Percentiles rank a stretch among this genome's conserved stretches.
phyloP scores from a whole-genome alignment of 2,888 invertebrate species.

The Drosophila pegasa region DNA sequence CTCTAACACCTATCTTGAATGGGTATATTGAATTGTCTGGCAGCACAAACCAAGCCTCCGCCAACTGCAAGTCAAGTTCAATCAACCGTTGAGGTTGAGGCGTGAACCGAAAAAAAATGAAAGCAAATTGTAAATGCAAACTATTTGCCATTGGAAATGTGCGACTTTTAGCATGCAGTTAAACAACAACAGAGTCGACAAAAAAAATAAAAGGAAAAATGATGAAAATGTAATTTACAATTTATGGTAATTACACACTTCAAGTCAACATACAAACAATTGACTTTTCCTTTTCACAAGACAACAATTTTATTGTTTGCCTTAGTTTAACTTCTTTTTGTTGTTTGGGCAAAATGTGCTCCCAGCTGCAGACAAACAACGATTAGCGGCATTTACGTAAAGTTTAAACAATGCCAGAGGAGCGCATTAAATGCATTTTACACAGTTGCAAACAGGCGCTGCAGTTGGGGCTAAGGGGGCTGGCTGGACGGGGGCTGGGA shows the following conservation, averaged over 20 bases:
- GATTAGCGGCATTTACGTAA: constrained; percentile 75
- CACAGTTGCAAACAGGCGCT: constrained; percentile 22
- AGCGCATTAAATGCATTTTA: constrained; percentile 57
- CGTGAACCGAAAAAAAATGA: constrained; percentile 68
- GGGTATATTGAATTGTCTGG: neutral
- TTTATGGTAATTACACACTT: constrained; percentile 78
- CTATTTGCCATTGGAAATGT: constrained; percentile 71
- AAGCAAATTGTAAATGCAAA: constrained; percentile 67
- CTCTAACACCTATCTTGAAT: neutral
- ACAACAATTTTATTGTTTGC: constrained; percentile 60
- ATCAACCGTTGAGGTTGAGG: constrained; percentile 76
- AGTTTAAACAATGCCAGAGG: constrained; percentile 61
- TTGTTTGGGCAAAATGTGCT: constrained; percentile 11
- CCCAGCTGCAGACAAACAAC: constrained; percentile 47
- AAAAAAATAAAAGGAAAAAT: constrained; percentile 33
- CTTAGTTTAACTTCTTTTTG: constrained; percentile 32
- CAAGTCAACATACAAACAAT: constrained; percentile 58
- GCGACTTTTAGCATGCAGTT: constrained; percentile 70
- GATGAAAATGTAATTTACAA: constrained; percentile 68
- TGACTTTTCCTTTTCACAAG: constrained; percentile 73
- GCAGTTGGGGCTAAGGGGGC: constrained; percentile 1
- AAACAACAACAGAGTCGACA: constrained; percentile 10
- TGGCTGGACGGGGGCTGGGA: constrained; percentile 39
- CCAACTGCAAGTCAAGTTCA: constrained; percentile 58
- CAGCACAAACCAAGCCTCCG: constrained; percentile 1